These are phyloP conservation scores for Limnephilus auricula DNA, from an alignment of 2,888 invertebrate species.

Conservation along the genomic window DNA sequence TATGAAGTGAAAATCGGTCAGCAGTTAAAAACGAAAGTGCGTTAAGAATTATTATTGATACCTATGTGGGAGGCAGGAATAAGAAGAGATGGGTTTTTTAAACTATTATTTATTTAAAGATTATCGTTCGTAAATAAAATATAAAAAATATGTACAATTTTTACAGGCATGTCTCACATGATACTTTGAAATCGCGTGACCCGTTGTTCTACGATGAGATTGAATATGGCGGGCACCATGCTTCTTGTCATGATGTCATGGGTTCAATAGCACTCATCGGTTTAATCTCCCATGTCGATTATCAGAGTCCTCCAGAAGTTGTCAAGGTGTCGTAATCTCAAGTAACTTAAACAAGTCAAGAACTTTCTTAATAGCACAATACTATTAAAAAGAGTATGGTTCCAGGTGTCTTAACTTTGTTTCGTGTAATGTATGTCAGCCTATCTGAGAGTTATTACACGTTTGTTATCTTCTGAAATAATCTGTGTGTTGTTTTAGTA, in stretches of 20 bases:
- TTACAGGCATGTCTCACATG: slow-evolving; percentile 48
- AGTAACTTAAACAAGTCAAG: background rate
- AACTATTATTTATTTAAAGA: slow-evolving; percentile 18
- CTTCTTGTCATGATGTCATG: slow-evolving; percentile 16
- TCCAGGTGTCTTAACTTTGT: background rate
- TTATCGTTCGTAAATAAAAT: slow-evolving; percentile 34
- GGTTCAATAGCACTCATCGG: background rate
- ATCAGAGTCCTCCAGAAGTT: background rate
- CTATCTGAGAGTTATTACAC: background rate
- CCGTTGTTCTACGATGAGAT: slow-evolving; percentile 22
- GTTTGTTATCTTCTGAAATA: background rate
- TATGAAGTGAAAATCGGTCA: slow-evolving; percentile 3
- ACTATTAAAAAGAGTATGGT: background rate
- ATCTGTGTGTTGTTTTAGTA: slow-evolving; percentile 74
- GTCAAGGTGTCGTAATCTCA: background rate
- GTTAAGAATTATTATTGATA: background rate
- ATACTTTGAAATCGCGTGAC: background rate
- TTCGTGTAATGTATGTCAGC: background rate
- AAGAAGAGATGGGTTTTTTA: slow-evolving; percentile 9
- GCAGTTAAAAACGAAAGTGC: slow-evolving; percentile 29
- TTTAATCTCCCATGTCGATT: background rate
- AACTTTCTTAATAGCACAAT: background rate
- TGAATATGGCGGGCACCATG: slow-evolving; percentile 35
- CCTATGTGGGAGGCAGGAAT: background rate
- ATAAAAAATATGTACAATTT: slow-evolving; percentile 61